phyloP scores from a whole-genome alignment of 2,888 invertebrate genomes.

The Habrosyne pyritoides region DNA sequence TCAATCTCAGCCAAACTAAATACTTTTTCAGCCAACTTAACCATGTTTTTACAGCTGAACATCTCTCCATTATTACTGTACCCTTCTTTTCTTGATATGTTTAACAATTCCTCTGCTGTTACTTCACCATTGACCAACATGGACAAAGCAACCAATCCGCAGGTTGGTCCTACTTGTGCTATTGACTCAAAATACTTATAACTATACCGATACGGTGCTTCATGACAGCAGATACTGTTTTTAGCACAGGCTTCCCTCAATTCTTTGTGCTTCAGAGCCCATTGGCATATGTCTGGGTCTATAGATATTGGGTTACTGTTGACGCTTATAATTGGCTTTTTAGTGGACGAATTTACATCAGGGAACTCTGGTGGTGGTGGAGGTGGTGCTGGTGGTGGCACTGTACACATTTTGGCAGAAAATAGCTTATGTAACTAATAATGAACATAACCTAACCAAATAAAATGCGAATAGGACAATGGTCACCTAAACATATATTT shows the following conservation, averaged over 20 bases:
- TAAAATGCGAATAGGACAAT: no score
- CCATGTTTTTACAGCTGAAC: conserved; percentile 90
- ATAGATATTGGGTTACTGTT: conserved; percentile 24
- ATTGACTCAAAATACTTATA: conserved; percentile 68
- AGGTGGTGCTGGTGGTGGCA: conserved; percentile 63
- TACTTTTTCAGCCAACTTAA: conserved; percentile 83
- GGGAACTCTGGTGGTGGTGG: conserved; percentile 35
- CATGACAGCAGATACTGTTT: conserved; percentile 76
- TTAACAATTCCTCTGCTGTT: conserved; percentile 83
- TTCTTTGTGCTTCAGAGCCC: conserved; percentile 83
- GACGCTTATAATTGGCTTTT: conserved; percentile 20
- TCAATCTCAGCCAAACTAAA: conserved; percentile 72
- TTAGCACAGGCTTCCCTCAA: conserved; percentile 83
- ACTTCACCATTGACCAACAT: conserved; percentile 87
- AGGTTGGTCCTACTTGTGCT: conserved; percentile 87
- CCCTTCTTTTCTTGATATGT: conserved; percentile 84
- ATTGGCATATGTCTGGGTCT: conserved; percentile 72
- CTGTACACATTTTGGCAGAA: conserved; percentile 57
- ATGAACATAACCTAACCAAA: conserved; percentile 5
- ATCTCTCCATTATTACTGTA: conserved; percentile 95
- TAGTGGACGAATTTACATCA: conserved; percentile 23
- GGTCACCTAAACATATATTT: no score
- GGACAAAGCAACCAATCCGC: conserved; percentile 93
- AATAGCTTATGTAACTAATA: neutral
- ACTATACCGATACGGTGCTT: conserved; percentile 75